Evolutionary conservation across 2,113 vertebrate genomes (phyloP).

Genomic region (Paracanthobrama guichenoti): DNA sequence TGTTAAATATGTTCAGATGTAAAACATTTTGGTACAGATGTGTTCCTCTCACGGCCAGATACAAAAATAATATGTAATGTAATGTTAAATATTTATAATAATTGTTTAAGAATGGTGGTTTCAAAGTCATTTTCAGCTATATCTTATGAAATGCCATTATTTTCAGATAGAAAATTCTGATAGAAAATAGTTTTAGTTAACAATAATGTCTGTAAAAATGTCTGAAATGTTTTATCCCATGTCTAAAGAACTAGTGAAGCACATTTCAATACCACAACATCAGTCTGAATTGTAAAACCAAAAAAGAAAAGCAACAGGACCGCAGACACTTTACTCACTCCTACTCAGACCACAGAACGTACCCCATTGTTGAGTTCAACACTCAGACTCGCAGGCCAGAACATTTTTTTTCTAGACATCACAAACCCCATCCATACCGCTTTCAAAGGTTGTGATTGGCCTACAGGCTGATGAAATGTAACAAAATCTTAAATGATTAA

Average conservation of each 20-base stretch:
- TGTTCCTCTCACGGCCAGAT: background rate
- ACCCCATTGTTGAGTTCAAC: background rate
- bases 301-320: background rate
- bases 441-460: background rate
- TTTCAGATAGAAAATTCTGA: no score
- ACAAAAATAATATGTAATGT: background rate
- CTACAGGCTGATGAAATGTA: slow-evolving; percentile 11
- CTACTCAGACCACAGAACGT: no score
- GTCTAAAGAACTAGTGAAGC: background rate
- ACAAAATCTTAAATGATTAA: slow-evolving; percentile 37
- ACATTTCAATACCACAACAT: background rate
- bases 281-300: background rate
- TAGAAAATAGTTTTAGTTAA: no score
- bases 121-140: no score
- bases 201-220: no score
- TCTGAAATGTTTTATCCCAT: no score
- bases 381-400: background rate
- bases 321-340: background rate
- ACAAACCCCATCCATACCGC: background rate
- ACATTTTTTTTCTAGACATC: background rate
- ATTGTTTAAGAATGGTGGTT: background rate
- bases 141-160: no score
- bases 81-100: background rate
- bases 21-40: background rate
- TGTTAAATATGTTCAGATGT: background rate